Conservation (phyloP, 1,140 invertebrate genomes). For the Drosophila nasuta region DNA sequence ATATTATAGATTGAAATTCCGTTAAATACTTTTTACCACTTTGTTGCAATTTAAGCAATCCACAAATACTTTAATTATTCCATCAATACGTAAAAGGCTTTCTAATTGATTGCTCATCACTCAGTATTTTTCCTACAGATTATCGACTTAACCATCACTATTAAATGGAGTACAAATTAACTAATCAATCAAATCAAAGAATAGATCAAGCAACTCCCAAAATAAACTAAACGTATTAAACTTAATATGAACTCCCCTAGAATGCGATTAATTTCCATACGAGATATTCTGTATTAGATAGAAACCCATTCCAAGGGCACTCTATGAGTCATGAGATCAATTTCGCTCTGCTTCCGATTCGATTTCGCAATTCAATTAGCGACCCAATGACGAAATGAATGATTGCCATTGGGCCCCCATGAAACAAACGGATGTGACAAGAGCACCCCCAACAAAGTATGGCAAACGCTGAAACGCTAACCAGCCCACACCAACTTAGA, state of each 20-base stretch:
- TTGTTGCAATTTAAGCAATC: too few species aligned
- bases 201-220: constrained; percentile 5
- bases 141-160: neutral
- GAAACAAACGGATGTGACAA: constrained; percentile 34
- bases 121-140: neutral
- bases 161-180: constrained; percentile 5
- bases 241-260: neutral
- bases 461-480: neutral
- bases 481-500: constrained; percentile 3
- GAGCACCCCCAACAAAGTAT: neutral
- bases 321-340: constrained; percentile 63
- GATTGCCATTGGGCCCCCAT: constrained; percentile 46
- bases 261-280: constrained; percentile 15
- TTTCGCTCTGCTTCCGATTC: constrained; percentile 55
- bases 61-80: neutral
- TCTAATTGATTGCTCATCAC: neutral
- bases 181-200: constrained; percentile 33
- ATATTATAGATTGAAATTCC: too few species aligned
- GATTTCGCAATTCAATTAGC: constrained; percentile 75
- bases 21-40: too few species aligned
- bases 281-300: neutral
- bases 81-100: too few species aligned
- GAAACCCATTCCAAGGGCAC: neutral
- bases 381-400: constrained; percentile 72
- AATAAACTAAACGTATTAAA: neutral